phyloP scores from a whole-genome alignment of 2,113 vertebrate species.

The Antechinus stuartii region DNA sequence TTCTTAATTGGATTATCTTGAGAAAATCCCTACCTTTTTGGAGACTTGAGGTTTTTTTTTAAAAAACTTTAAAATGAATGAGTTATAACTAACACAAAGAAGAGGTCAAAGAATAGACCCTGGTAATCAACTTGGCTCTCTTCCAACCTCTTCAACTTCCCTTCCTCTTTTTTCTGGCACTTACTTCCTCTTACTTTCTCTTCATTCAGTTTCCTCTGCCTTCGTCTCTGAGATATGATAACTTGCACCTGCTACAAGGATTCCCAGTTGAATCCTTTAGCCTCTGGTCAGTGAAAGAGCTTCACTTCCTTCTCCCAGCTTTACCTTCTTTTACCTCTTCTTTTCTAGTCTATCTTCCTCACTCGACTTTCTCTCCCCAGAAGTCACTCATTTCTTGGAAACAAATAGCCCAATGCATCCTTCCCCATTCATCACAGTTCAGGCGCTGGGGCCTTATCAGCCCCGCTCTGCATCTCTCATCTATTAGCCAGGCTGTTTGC shows the following conservation, averaged over 20 bases:
- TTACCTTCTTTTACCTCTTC: conserved; percentile 37
- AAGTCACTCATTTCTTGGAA: conserved; percentile 92
- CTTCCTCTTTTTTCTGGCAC: neutral
- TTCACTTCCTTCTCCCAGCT: conserved; percentile 50
- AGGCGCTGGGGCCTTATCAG: conserved; percentile 89
- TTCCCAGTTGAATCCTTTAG: neutral
- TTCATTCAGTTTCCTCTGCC: neutral
- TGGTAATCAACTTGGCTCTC: neutral
- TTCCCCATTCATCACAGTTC: conserved; percentile 94
- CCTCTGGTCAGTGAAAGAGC: neutral
- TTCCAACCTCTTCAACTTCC: neutral
- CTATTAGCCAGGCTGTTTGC: conserved; percentile 97
- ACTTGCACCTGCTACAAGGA: neutral
- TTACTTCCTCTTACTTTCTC: neutral
- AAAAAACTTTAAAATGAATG: neutral
- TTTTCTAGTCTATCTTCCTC: conserved; percentile 61
- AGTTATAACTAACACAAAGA: neutral
- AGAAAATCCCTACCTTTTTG: neutral
- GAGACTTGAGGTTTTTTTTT: neutral
- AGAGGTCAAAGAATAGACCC: neutral
- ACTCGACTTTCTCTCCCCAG: conserved; percentile 71
- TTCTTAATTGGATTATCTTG: neutral
- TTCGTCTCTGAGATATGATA: neutral
- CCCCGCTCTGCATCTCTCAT: conserved; percentile 90
- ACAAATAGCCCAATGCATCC: conserved; percentile 92